Conservation (phyloP, 2,797 vertebrate genomes). For the Alectoris magna region DNA sequence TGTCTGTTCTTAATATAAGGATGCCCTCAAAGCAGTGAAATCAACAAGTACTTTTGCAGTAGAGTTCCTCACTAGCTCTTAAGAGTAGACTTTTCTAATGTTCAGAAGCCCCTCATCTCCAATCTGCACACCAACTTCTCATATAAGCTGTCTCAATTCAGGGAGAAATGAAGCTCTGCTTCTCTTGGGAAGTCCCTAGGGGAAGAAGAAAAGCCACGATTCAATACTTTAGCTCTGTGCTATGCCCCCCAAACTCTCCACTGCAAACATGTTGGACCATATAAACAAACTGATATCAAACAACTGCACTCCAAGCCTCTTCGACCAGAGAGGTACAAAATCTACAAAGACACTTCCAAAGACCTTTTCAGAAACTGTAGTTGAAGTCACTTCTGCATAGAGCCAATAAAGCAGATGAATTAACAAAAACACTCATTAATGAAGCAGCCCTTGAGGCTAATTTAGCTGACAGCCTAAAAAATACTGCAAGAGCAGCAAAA, state of each 20-base stretch:
- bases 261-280: neutral
- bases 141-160: neutral
- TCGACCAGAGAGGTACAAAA: neutral
- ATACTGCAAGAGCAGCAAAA: neutral
- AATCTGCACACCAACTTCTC: neutral
- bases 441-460: neutral
- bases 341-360: neutral
- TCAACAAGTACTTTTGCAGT: neutral
- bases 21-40: neutral
- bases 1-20: neutral
- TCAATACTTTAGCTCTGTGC: neutral
- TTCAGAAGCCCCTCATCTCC: neutral
- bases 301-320: accelerated
- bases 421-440: neutral
- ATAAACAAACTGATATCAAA: accelerated
- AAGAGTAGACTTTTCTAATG: accelerated
- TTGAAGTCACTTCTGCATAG: neutral
- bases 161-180: neutral
- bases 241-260: neutral
- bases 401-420: neutral
- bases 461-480: neutral
- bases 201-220: neutral
- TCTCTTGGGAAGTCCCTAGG: neutral
- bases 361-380: neutral
- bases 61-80: neutral